These are phyloP conservation scores for Tringa solitaria DNA, from an alignment of 2,113 vertebrate genomes.

Conservation along the genomic window DNA sequence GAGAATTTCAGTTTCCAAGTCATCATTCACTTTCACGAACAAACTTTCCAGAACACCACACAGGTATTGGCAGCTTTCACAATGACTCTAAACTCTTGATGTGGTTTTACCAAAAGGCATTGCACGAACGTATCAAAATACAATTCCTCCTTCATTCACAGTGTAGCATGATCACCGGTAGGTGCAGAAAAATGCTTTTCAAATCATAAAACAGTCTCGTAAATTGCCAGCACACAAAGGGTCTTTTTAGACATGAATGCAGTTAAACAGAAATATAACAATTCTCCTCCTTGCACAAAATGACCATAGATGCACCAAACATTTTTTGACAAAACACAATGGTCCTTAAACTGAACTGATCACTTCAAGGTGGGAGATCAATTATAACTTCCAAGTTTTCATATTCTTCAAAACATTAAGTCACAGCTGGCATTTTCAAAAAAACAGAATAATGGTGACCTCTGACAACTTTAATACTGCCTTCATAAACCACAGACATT, in stretches of 20 bases:
- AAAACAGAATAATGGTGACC: background rate
- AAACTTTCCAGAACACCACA: background rate
- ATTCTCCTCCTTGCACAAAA: background rate
- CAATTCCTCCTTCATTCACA: background rate
- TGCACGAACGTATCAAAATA: background rate
- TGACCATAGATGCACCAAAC: background rate
- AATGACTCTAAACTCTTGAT: background rate
- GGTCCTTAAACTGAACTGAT: background rate
- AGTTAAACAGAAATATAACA: background rate
- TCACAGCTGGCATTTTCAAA: background rate
- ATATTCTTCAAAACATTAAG: background rate
- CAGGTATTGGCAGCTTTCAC: background rate
- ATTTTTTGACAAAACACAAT: background rate
- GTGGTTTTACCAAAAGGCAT: background rate
- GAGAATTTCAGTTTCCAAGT: background rate
- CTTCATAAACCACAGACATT: background rate
- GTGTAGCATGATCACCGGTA: background rate
- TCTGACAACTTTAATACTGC: background rate
- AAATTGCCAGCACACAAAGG: background rate
- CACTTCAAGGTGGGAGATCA: background rate
- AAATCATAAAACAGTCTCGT: background rate
- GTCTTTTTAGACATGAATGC: background rate
- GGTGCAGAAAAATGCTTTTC: background rate
- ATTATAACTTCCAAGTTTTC: background rate
- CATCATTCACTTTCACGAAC: background rate